phyloP scores from a whole-genome alignment of 2,113 vertebrate species.

The Proteles cristata region DNA sequence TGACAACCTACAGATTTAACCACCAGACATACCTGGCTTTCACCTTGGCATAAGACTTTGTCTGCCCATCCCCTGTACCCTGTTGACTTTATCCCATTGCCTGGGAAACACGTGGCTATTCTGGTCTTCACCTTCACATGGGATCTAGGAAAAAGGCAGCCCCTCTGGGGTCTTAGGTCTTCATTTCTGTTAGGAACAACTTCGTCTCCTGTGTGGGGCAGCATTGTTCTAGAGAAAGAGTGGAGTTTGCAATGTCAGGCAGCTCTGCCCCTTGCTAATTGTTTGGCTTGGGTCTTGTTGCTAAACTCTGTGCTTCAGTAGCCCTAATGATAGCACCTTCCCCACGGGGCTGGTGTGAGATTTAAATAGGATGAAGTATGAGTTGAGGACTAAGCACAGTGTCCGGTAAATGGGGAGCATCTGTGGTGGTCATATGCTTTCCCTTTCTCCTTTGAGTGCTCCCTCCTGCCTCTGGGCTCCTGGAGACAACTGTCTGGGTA shows the following conservation, averaged over 20 bases:
- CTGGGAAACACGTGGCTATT: not conserved
- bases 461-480: not conserved
- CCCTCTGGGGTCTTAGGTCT: too few species aligned
- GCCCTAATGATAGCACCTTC: not conserved
- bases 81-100: not conserved
- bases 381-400: fast-evolving
- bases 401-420: fast-evolving
- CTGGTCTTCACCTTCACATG: not conserved
- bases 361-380: not conserved
- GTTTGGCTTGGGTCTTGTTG: not conserved
- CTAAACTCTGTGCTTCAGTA: not conserved
- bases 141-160: fast-evolving
- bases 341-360: not conserved
- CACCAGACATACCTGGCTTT: not conserved
- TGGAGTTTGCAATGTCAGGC: fast-evolving
- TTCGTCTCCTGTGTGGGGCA: not conserved
- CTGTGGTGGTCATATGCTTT: fast-evolving
- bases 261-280: not conserved
- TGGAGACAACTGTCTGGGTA: too few species aligned
- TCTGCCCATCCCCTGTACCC: not conserved
- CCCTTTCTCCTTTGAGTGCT: too few species aligned
- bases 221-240: not conserved
- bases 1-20: not conserved
- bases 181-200: not conserved
- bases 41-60: not conserved